Base-by-base conservation (phyloP, 1,140 invertebrate species). In the Magallana gigas region DNA sequence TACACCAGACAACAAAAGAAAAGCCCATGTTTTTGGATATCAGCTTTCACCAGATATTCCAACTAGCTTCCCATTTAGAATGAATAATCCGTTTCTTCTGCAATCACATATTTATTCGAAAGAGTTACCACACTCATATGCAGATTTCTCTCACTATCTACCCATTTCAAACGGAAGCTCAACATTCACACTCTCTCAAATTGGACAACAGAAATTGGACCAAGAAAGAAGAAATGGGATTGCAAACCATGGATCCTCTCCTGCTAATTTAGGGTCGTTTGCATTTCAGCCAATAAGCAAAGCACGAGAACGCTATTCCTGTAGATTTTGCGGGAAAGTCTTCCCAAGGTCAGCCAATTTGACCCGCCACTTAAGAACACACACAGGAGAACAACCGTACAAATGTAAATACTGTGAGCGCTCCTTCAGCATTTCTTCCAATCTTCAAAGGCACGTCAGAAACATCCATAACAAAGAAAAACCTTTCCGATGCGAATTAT, bases 391-490 rank as follows among this genome's bases (percentile, higher is more conserved):
- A 93, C 96, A 99, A 92, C 98, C 98, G 0, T 99, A 99, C 95
- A 98, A 98, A 92, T 99, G 99, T 95, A 97, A 98, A 93, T 99
- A 98, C 94, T 99, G 99, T 95, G 98, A 99, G 93, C 96, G 99
- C 4, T 98, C 98, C 0, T 99, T 99, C 95, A 99, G 98, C 85
- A 99, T 99, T 88, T 99, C 98, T 0, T 99, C 98, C 14, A 99
- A 99, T 94, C 96, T 99, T n/a, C 99, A 99, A 95, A 96, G 99
- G 8, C 99, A 99, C 95, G 98, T 99, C 5, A 96, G 99, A 76
- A 99, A 99, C 94, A 99, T 99, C 90, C 99, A 99, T 95, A 99
- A 99, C 95, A 94, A 95, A 94, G 98, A 99, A 94, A 96, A 97
- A 76, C 98, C 98, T 0, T 96, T 96, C 93, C 94, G 95, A 86